Evolutionary conservation across 1,140 invertebrate species (phyloP), one percentile per base, ranked within the genome.

Genomic region (Dryas iulia): DNA sequence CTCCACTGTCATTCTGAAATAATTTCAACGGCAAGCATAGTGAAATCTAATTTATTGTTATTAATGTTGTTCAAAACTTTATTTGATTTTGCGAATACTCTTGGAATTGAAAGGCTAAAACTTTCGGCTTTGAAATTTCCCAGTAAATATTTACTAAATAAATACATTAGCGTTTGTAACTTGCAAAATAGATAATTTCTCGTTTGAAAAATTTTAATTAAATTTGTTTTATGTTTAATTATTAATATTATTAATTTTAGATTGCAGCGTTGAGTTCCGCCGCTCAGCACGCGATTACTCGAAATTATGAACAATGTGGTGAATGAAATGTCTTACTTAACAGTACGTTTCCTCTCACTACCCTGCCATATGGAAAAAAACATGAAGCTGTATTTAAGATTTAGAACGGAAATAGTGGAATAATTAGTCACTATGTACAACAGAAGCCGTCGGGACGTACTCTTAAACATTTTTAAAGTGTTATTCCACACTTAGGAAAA

Each of bases 11-110:
- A 39, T 61, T 68, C 30, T 30, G 8, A 61, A 69, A 69, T 69
- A 39, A 69, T 69, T 64, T 47, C 39, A 63, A 39, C 54, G 63
- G 28, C 67, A 52, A 64, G 28, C 35, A 59, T 53, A 59, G 56
- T 58, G 33, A 30, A 70, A 70, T 70, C 61, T 65, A 64, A 70
- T 70, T 70, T 65, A 70, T 60, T 70, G 61, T 65, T 65, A 56
- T 70, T 70, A 70, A 70, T 70, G 61, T 69, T 69, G 67, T 65
- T 65, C 68, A 39, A 58, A 70, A 70, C 61, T 70, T 70, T 70
- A 70, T 70, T 70, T 70, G 68, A 70, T 70, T 70, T 59, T 12
- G 30, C 61, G 64, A 70, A 70, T 70, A 60, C 68, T 65, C 61
- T 70, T 47, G 47, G 47, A 65, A 70, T 70, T 70, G 61, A 60